Conservation (phyloP, 92 coral and sea anemone species). For the Epizoanthus stellaris region DNA sequence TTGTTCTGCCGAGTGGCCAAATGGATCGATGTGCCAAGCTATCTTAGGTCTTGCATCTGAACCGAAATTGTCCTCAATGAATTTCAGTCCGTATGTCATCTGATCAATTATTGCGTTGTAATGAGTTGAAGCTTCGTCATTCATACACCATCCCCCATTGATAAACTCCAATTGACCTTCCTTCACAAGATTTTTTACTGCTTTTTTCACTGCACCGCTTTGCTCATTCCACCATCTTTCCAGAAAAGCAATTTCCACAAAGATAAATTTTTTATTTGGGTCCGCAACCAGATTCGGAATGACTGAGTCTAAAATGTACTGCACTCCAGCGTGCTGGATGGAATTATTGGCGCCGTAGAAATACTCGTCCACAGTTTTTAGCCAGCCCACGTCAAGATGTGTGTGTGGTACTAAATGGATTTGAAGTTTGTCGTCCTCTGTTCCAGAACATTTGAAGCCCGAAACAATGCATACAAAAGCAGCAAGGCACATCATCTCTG, state of each 20-base stretch:
- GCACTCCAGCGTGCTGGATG: slow-evolving; percentile 71
- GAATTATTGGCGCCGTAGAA: slow-evolving; percentile 65
- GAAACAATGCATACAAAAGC: too few species aligned
- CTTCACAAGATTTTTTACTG: slow-evolving; percentile 65
- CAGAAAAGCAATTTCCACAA: slow-evolving; percentile 78
- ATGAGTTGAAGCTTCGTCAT: slow-evolving; percentile 79
- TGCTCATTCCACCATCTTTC: slow-evolving; percentile 81
- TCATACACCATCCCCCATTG: slow-evolving; percentile 86
- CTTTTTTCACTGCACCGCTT: slow-evolving; percentile 47
- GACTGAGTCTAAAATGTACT: slow-evolving; percentile 70
- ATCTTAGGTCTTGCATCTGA: slow-evolving; percentile 70
- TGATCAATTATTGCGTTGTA: slow-evolving; percentile 84
- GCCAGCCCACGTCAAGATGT: slow-evolving; percentile 72
- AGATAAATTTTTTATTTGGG: slow-evolving; percentile 59
- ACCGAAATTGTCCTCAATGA: slow-evolving; percentile 72
- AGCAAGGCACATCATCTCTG: too few species aligned
- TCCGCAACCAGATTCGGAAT: slow-evolving; percentile 59
- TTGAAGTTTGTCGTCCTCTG: slow-evolving; percentile 53
- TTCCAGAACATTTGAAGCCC: too few species aligned
- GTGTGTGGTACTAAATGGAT: slow-evolving; percentile 75
- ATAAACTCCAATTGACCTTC: slow-evolving; percentile 67
- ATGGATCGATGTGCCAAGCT: slow-evolving; percentile 89
- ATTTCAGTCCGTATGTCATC: slow-evolving; percentile 76
- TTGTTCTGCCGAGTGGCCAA: slow-evolving; percentile 82
- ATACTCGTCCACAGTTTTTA: slow-evolving; percentile 58